Evolutionary conservation across 2,888 invertebrate species (phyloP).

Genomic region (Mesochorus sp.): DNA sequence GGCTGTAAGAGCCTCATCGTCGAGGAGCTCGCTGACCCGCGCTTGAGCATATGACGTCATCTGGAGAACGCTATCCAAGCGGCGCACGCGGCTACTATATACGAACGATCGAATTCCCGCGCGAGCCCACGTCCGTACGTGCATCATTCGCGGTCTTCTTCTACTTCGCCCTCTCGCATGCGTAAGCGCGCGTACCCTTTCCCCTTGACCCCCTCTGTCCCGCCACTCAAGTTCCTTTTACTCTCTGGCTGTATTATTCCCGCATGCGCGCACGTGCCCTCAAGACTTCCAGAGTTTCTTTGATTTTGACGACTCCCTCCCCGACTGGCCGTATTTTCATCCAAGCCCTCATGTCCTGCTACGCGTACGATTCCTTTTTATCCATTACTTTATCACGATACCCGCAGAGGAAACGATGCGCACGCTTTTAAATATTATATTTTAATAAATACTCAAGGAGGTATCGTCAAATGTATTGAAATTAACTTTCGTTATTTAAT

Average conservation of each 20-base stretch:
- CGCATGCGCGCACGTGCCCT: constrained; percentile 56
- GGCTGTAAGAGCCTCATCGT: constrained; percentile 16
- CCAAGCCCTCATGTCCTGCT: not conserved
- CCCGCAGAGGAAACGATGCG: too few species aligned
- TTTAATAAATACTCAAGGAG: too few species aligned
- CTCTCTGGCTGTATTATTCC: constrained; percentile 31
- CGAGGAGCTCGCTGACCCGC: constrained; percentile 48
- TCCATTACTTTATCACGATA: too few species aligned
- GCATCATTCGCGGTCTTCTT: constrained; percentile 43
- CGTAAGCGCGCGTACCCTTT: constrained; percentile 59
- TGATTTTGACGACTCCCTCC: constrained; percentile 5
- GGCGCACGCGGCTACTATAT: constrained; percentile 67
- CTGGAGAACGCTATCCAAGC: constrained; percentile 57
- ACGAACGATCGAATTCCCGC: constrained; percentile 71
- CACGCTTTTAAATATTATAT: too few species aligned
- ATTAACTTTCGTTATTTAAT: too few species aligned
- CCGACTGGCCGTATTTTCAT: not conserved
- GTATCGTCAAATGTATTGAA: too few species aligned
- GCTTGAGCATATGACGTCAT: constrained; percentile 55
- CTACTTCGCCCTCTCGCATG: constrained; percentile 52
- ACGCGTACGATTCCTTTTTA: not conserved
- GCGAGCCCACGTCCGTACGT: constrained; percentile 46
- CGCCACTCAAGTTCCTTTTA: not conserved
- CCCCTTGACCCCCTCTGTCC: not conserved
- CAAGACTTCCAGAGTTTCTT: constrained; percentile 37